A percentile compares a stretch with the other conserved stretches of the same genome.
Evolutionary conservation across 2,113 vertebrate species (phyloP).

Genomic region (Hiodon tergisus): DNA sequence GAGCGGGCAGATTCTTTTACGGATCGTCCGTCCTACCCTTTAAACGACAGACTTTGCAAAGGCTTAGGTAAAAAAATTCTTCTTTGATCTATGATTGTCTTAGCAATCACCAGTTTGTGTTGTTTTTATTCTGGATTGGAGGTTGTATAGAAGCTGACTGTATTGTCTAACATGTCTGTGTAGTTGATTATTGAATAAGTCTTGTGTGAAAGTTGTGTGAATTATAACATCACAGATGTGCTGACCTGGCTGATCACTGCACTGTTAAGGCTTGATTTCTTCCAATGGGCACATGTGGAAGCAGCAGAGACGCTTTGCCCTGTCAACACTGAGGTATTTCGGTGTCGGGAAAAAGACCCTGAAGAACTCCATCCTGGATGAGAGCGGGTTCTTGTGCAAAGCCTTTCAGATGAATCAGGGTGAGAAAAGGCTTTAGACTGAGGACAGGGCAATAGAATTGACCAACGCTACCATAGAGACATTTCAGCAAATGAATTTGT

Average conservation of each 20-base stretch:
- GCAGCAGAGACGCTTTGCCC: conserved; percentile 57
- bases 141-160: neutral
- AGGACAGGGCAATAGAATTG: too few species aligned
- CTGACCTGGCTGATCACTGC: neutral
- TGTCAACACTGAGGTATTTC: conserved; percentile 64
- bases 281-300: conserved; percentile 53
- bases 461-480: neutral
- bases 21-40: conserved; percentile 25
- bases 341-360: conserved; percentile 62
- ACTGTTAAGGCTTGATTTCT: conserved; percentile 35
- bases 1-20: conserved; percentile 26
- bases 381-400: conserved; percentile 42
- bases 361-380: conserved; percentile 64
- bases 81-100: too few species aligned
- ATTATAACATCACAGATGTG: neutral
- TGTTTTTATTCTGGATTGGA: neutral
- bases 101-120: neutral
- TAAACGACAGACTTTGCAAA: conserved; percentile 24
- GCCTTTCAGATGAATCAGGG: conserved; percentile 49
- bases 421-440: conserved; percentile 26
- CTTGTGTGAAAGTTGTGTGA: neutral
- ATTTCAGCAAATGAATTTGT: neutral
- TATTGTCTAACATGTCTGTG: neutral
- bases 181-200: neutral
- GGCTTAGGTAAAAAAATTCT: conserved; percentile 28